phyloP scores from a whole-genome alignment of 2,888 invertebrate species.

The Tipula vernalis region DNA sequence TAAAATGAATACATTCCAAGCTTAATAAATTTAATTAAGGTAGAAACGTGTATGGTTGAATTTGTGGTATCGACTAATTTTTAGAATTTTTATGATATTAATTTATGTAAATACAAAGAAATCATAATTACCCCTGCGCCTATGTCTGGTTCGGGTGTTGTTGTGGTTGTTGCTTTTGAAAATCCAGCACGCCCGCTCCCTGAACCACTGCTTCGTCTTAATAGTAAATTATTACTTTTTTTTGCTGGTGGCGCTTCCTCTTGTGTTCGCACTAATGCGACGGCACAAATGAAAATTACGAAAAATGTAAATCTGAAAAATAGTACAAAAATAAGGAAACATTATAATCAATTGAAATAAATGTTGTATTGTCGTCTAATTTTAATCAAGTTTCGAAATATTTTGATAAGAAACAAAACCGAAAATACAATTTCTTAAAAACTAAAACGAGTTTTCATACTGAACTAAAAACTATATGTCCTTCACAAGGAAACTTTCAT shows the following conservation, averaged over 20 bases:
- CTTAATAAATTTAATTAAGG: too few species aligned
- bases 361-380: background rate
- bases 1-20: too few species aligned
- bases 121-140: background rate
- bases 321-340: background rate
- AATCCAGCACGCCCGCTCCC: background rate
- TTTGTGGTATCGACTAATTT: too few species aligned
- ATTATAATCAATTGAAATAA: background rate
- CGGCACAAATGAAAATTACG: background rate
- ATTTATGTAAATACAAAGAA: background rate
- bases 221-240: slow-evolving; percentile 6
- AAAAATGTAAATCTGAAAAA: background rate
- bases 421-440: background rate
- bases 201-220: background rate
- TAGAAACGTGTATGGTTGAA: too few species aligned
- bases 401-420: background rate
- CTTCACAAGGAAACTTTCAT: background rate
- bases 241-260: background rate
- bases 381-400: background rate
- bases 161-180: background rate
- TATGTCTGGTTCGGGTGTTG: background rate
- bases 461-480: background rate
- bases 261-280: background rate
- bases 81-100: too few species aligned
- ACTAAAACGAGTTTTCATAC: background rate